Conservation (phyloP, 37 sponge, comb jelly and placozoan genomes). For the Mnemiopsis leidyi region DNA sequence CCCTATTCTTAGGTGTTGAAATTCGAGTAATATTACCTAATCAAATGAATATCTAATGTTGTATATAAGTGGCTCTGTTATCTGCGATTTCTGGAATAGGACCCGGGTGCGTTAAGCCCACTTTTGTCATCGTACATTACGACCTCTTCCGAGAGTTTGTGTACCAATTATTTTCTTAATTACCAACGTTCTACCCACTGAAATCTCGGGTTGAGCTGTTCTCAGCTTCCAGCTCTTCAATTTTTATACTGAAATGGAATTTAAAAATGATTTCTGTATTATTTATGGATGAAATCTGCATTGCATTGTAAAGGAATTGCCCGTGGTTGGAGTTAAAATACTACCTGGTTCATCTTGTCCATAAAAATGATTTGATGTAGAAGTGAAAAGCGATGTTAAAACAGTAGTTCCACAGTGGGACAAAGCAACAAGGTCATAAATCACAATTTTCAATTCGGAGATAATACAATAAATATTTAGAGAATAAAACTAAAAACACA, state of each 20-base stretch:
- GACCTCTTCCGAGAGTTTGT: no score
- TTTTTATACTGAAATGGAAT: no score
- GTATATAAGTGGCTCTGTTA: not conserved
- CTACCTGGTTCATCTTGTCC: no score
- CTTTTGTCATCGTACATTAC: not conserved
- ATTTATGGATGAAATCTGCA: no score
- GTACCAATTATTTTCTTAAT: no score
- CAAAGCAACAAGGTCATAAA: conserved; percentile 27
- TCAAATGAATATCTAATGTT: not conserved
- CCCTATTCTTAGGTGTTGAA: not conserved
- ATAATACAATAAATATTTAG: conserved; percentile 59
- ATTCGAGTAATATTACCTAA: not conserved
- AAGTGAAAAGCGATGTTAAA: not conserved
- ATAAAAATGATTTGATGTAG: no score
- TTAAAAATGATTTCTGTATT: no score
- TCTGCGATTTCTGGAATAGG: not conserved
- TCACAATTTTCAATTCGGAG: conserved; percentile 60
- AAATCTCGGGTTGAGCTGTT: no score
- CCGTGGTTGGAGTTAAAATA: no score
- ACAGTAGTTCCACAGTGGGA: not conserved
- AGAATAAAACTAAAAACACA: conserved; percentile 59
- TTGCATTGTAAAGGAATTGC: no score
- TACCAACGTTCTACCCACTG: no score
- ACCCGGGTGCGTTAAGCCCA: not conserved
- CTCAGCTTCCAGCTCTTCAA: no score